phyloP scores from a whole-genome alignment of 2,113 vertebrate species.

The Pterophyllum scalare region DNA sequence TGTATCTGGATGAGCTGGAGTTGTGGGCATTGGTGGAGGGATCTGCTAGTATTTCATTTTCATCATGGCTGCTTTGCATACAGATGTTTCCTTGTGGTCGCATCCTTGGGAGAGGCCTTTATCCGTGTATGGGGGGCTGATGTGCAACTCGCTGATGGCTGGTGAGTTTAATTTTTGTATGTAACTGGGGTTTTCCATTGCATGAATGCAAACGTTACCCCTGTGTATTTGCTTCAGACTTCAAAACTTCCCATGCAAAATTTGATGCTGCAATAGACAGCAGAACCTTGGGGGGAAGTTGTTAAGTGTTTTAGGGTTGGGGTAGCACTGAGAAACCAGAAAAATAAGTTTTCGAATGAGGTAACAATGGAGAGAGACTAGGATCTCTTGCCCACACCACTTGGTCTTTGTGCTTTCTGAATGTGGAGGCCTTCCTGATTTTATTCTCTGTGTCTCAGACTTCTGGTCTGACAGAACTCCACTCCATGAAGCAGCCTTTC shows the following conservation, averaged over 20 bases:
- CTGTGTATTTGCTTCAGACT: neutral
- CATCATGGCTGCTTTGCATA: slow-evolving; percentile 66
- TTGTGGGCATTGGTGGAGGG: neutral
- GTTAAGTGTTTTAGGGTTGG: neutral
- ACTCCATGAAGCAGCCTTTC: slow-evolving; percentile 93
- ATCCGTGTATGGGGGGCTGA: slow-evolving; percentile 59
- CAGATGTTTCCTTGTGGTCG: slow-evolving; percentile 34
- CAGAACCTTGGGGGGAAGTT: neutral
- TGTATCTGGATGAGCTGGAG: neutral
- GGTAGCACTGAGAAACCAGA: slow-evolving; percentile 25
- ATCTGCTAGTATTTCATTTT: slow-evolving; percentile 18
- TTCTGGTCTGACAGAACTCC: slow-evolving; percentile 90
- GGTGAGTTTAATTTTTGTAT: slow-evolving; percentile 57
- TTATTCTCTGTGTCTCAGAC: slow-evolving; percentile 74
- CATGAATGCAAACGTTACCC: neutral
- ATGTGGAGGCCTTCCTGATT: neutral
- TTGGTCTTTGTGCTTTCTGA: neutral
- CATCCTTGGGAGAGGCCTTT: slow-evolving; percentile 48
- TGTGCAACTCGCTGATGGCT: slow-evolving; percentile 78
- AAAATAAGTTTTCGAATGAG: neutral
- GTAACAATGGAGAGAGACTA: neutral
- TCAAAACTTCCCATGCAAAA: neutral
- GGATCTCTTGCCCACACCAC: neutral
- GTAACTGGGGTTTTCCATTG: accelerated
- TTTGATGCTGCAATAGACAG: neutral